Percentiles rank a stretch among this genome's conserved stretches.
Evolutionary conservation across 2,113 vertebrate genomes (phyloP).

Genomic region (Calcarius ornatus): DNA sequence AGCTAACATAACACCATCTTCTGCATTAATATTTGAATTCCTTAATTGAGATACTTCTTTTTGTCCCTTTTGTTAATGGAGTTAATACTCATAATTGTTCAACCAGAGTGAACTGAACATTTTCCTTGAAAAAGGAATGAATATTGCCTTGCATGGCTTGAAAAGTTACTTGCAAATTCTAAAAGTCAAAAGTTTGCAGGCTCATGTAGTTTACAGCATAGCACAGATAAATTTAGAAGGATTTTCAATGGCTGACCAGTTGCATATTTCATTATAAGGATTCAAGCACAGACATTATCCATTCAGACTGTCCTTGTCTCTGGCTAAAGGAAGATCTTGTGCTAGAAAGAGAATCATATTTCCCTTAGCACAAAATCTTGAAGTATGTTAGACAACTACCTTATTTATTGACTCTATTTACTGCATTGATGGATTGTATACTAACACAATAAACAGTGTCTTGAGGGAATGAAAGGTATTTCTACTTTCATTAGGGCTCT

Average conservation of each 20-base stretch:
- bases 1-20: neutral
- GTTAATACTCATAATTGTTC: neutral
- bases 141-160: neutral
- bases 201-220: neutral
- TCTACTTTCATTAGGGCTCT: constrained; percentile 56
- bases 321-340: constrained; percentile 44
- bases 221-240: neutral
- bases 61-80: neutral
- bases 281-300: neutral
- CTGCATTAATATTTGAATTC: neutral
- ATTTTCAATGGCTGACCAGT: neutral
- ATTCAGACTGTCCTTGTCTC: constrained; percentile 4
- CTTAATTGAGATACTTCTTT: neutral
- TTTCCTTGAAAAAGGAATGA: neutral
- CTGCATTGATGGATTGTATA: constrained; percentile 69
- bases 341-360: constrained; percentile 49
- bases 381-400: constrained; percentile 49
- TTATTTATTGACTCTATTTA: constrained; percentile 70
- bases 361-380: constrained; percentile 56
- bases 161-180: neutral
- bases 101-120: neutral
- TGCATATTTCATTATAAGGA: neutral
- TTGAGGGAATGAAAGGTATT: constrained; percentile 59
- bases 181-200: neutral
- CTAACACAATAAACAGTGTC: constrained; percentile 56